These are phyloP conservation scores for Galeopterus variegatus DNA, from an alignment of 2,113 vertebrate species.

Conservation along the genomic window DNA sequence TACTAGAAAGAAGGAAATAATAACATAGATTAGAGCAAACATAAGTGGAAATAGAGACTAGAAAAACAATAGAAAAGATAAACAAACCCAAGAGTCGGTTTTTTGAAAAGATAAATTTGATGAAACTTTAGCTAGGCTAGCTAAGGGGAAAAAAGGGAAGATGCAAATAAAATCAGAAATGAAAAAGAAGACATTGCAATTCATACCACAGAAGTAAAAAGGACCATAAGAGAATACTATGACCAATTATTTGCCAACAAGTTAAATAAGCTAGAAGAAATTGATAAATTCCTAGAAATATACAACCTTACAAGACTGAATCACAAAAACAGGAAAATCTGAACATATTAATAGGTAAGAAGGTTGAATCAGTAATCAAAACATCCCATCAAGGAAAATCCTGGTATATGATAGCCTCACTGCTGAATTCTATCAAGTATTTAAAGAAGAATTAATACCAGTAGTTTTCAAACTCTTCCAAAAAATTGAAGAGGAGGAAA, in stretches of 20 bases:
- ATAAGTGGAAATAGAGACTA: too few relatives aligned
- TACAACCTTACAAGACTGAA: neutral
- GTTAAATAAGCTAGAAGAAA: neutral
- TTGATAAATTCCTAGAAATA: neutral
- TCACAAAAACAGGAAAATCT: neutral
- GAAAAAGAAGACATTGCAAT: neutral
- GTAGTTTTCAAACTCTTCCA: neutral
- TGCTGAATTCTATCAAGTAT: neutral
- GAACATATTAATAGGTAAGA: neutral
- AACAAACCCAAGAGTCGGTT: too few relatives aligned
- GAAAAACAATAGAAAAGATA: too few relatives aligned
- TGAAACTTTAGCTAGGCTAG: neutral
- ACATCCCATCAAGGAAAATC: neutral
- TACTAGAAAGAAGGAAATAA: too few relatives aligned
- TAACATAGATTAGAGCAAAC: too few relatives aligned
- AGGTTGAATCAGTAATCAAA: neutral
- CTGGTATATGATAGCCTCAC: neutral
- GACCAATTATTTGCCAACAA: neutral
- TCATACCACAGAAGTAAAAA: neutral
- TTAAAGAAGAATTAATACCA: neutral
- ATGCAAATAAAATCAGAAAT: neutral
- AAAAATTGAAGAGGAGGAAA: neutral
- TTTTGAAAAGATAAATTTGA: neutral
- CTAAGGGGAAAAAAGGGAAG: neutral
- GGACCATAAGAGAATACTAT: neutral